Conservation (phyloP, 2,888 invertebrate genomes). For the Frankliniella intonsa region DNA sequence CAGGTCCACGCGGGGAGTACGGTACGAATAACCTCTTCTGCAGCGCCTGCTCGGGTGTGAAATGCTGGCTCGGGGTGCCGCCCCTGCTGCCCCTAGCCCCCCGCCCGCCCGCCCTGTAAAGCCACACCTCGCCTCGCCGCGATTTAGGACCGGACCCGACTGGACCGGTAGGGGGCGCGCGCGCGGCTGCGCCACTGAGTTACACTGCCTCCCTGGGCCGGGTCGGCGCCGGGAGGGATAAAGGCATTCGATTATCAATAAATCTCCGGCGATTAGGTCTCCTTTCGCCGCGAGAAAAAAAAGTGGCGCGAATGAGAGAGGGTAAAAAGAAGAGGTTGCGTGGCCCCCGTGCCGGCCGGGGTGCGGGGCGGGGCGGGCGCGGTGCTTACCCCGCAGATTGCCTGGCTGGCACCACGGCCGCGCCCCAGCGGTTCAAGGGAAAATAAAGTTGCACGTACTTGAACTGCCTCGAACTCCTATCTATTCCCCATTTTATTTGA, state of each 20-base stretch:
- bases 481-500: constrained; percentile 1
- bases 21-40: background rate
- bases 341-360: too few species aligned
- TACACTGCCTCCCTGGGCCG: background rate
- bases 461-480: constrained; percentile 18
- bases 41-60: background rate
- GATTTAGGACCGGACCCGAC: background rate
- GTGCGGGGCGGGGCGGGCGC: background rate
- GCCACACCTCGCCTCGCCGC: background rate
- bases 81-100: background rate
- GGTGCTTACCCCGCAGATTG: constrained; percentile 22
- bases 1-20: too few species aligned
- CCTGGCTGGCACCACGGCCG: background rate
- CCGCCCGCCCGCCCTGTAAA: background rate
- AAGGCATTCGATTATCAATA: constrained; percentile 25
- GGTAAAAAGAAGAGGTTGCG: background rate
- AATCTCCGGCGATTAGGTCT: constrained; percentile 21
- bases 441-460: constrained; percentile 23
- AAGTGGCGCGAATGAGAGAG: background rate
- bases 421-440: background rate
- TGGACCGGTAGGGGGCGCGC: background rate
- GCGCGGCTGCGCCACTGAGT: background rate
- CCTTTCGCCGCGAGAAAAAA: background rate
- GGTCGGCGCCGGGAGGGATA: background rate
- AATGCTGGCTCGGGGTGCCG: background rate